Evolutionary conservation across 2,113 vertebrate genomes (phyloP).

Genomic region (Grammomys surdaster): DNA sequence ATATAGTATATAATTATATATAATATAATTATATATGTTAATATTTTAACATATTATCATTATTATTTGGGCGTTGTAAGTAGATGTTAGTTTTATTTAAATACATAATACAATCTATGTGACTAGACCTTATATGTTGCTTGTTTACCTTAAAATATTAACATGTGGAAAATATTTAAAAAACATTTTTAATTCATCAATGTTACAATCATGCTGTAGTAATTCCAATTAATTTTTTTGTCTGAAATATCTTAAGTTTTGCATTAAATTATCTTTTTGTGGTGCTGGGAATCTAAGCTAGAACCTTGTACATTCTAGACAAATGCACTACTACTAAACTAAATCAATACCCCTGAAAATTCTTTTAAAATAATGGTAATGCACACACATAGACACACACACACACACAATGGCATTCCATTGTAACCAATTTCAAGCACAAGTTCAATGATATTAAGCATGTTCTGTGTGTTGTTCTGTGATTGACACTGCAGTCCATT

Average conservation of each 20-base stretch:
- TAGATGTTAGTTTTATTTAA: neutral
- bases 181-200: neutral
- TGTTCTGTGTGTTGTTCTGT: neutral
- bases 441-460: neutral
- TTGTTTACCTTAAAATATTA: neutral
- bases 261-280: neutral
- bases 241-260: conserved; percentile 12
- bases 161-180: neutral
- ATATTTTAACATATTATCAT: neutral
- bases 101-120: neutral
- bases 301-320: neutral
- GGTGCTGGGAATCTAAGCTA: neutral
- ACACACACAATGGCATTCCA: neutral
- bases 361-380: neutral
- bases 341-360: neutral
- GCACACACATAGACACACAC: neutral
- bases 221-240: neutral
- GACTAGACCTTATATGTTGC: neutral
- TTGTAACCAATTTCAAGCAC: neutral
- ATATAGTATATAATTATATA: no score
- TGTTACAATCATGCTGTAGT: neutral
- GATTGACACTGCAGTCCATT: neutral
- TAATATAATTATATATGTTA: no score
- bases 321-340: neutral
- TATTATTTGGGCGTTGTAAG: neutral